phyloP scores from a whole-genome alignment of 2,797 vertebrate species.

The Sebastes glaucus region DNA sequence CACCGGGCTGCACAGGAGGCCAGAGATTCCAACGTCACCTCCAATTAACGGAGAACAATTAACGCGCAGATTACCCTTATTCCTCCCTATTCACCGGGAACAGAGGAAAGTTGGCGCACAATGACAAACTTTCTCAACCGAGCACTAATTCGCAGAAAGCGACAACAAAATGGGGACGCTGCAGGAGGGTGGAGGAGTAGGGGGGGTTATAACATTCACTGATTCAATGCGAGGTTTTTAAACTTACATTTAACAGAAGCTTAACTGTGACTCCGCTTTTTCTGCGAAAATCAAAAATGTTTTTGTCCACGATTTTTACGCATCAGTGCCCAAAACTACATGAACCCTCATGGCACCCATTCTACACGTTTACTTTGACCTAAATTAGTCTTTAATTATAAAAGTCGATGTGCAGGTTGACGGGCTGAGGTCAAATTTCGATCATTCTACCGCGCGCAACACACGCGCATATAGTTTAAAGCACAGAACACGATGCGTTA shows the following conservation, averaged over 20 bases:
- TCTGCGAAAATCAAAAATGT: neutral
- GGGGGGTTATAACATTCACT: conserved; percentile 40
- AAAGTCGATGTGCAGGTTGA: conserved; percentile 46
- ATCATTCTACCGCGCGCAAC: conserved; percentile 12
- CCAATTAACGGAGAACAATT: conserved; percentile 96
- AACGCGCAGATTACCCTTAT: conserved; percentile 87
- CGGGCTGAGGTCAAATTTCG: conserved; percentile 52
- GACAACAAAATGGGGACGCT: conserved; percentile 79
- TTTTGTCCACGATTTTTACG: neutral
- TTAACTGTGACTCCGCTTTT: neutral
- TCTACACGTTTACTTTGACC: conserved; percentile 5
- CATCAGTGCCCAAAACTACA: neutral
- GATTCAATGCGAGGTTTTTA: conserved; percentile 12
- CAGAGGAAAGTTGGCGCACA: conserved; percentile 76
- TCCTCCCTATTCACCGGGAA: conserved; percentile 76
- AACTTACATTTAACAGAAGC: conserved; percentile 46
- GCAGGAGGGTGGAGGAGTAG: conserved; percentile 30
- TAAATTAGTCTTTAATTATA: conserved; percentile 50
- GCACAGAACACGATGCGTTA: conserved; percentile 10
- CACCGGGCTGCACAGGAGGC: conserved; percentile 67
- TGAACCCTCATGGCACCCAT: neutral
- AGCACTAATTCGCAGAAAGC: conserved; percentile 77
- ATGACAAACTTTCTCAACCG: conserved; percentile 79
- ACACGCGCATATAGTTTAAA: conserved; percentile 1
- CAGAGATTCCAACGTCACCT: conserved; percentile 92